Base-by-base conservation (phyloP, 2,888 invertebrate genomes). In the Mechanitis mazaeus region DNA sequence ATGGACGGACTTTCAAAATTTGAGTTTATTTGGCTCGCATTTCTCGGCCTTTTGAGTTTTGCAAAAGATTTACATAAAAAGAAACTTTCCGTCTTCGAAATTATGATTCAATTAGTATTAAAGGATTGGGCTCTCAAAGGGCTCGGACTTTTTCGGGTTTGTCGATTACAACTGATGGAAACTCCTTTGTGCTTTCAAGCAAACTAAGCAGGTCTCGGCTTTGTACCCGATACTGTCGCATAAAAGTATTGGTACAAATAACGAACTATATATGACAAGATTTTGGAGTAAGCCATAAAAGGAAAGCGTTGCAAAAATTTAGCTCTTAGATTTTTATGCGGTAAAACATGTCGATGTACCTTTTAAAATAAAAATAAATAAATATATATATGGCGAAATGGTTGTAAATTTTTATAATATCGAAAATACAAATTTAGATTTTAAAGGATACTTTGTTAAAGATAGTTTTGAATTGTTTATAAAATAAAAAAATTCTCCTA, bases 91-190 rank as follows among this genome's bases (percentile, higher is more conserved):
- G 82, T 81, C 81, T 83, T 76, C 77, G 75, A 85, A 88, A 90
- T 89, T 89, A 90, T 88, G 87, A 89, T 90, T 89, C 89, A 89
- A 90, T 90, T 89, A 90, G 90, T 87, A 85, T 90, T 89, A 89
- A 87, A 85, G 89, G 87, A 87, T 87, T 87, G 87, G 81, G 75
- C 75, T 75, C 81, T 84, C 86, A 87, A 87, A 87, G 84, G 86
- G 80, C 71, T 75, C 74, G 81, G 81, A 84, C 77, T 86, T 87
- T 89, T 88, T 87, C 81, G 85, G 87, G 87, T 87, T 81, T 77
- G 81, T 69, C 76, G 83, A 79, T 72, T 76, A 68, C 72, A 75
- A 74, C 75, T 75, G 83, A 81, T 81, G 79, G 80, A 75, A 78
- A 74, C 77, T 77, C 83, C 85, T 88, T 88, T 88, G 87, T 89